Conservation (phyloP, 1,140 invertebrate species). For the Ooceraea biroi region DNA sequence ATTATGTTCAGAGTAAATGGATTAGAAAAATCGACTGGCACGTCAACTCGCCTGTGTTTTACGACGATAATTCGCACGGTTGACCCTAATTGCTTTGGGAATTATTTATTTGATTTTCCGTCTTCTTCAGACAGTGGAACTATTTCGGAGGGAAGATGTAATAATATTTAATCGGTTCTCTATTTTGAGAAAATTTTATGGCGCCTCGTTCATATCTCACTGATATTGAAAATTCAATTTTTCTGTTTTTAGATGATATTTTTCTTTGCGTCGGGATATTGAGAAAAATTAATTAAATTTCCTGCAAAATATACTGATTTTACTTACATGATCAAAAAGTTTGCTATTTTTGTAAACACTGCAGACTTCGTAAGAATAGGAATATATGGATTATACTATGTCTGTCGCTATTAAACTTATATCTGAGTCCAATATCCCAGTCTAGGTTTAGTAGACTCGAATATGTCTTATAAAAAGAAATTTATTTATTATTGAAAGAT, state of each 20-base stretch:
- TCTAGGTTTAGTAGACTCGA: too few relatives aligned
- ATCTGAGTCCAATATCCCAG: too few relatives aligned
- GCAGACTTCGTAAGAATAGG: background rate
- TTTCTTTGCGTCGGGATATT: background rate
- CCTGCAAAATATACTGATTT: slow-evolving; percentile 4
- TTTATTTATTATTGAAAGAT: too few relatives aligned
- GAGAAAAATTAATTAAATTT: slow-evolving; percentile 46
- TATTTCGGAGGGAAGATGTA: background rate
- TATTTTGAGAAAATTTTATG: slow-evolving; percentile 18
- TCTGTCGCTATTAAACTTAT: too few relatives aligned
- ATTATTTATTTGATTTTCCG: background rate
- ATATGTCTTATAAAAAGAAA: too few relatives aligned
- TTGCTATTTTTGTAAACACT: slow-evolving; percentile 26
- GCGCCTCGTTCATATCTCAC: too few relatives aligned
- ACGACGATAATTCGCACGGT: slow-evolving; percentile 39
- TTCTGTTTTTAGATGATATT: slow-evolving; percentile 8
- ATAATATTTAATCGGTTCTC: slow-evolving; percentile 42
- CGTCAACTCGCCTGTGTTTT: slow-evolving; percentile 50
- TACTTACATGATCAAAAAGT: slow-evolving; percentile 24
- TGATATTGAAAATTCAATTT: slow-evolving; percentile 40
- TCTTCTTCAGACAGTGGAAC: background rate
- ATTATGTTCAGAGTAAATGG: slow-evolving; percentile 62
- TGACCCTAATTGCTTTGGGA: slow-evolving; percentile 46
- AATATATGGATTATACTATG: too few relatives aligned
- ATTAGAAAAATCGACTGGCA: slow-evolving; percentile 62